Evolutionary conservation across 1,140 invertebrate genomes (phyloP).

Genomic region (Dysdera silvatica): DNA sequence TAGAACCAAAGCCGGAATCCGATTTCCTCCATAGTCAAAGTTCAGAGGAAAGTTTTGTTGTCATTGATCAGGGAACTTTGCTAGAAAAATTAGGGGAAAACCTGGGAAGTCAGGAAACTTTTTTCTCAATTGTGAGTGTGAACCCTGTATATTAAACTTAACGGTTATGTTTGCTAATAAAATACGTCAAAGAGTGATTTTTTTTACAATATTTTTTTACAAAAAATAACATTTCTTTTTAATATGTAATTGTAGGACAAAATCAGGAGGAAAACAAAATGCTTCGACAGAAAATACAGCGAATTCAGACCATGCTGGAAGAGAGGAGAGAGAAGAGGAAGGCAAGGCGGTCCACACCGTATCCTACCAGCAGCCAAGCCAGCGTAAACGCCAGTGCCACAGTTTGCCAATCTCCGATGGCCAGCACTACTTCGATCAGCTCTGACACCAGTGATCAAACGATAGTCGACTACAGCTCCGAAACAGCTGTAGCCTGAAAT

Average conservation of each 20-base stretch:
- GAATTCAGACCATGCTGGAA: conserved; percentile 75
- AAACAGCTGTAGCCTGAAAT: conserved; percentile 25
- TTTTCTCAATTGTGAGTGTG: too few species aligned
- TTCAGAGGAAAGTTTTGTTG: too few species aligned
- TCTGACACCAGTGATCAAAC: not conserved
- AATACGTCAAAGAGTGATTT: too few species aligned
- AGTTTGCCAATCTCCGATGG: not conserved
- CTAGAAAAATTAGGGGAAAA: too few species aligned
- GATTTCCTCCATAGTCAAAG: too few species aligned
- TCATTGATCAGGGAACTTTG: too few species aligned
- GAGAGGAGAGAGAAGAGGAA: conserved; percentile 70
- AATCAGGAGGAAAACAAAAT: conserved; percentile 59
- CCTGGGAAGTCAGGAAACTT: too few species aligned
- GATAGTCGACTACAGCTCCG: conserved; percentile 7
- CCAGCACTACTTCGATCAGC: not conserved
- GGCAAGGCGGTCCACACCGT: conserved; percentile 64
- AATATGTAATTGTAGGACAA: conserved; percentile 17
- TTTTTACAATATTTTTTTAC: too few species aligned
- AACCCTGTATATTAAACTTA: too few species aligned
- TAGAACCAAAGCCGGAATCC: too few species aligned
- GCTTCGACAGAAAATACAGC: conserved; percentile 74
- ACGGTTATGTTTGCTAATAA: too few species aligned
- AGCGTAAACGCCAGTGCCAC: not conserved
- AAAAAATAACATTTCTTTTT: not conserved
- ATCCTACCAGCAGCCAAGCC: conserved; percentile 43